These are phyloP conservation scores for Molorchus minor DNA, from an alignment of 2,888 invertebrate species.

Conservation along the genomic window DNA sequence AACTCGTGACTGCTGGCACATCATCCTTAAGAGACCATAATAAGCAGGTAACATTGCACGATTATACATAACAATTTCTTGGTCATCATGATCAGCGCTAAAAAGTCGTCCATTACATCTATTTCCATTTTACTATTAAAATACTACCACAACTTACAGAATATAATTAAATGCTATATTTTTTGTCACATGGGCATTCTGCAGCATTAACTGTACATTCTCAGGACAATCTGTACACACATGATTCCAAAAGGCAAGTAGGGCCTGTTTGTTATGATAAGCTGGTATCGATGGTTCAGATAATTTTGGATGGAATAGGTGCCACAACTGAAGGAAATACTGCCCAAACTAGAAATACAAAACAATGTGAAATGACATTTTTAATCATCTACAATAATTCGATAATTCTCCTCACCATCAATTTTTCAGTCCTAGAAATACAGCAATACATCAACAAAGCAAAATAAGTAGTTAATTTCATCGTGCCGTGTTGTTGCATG, in stretches of 20 bases:
- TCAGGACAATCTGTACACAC: conserved; percentile 93
- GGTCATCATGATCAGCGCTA: conserved; percentile 96
- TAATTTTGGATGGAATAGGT: conserved; percentile 91
- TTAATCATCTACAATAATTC: not conserved
- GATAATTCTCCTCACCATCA: conserved; percentile 74
- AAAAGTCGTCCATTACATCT: conserved; percentile 32
- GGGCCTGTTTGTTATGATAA: conserved; percentile 94
- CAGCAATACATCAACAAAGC: conserved; percentile 92
- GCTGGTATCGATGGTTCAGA: conserved; percentile 95
- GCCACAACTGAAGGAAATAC: conserved; percentile 91
- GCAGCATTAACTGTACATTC: conserved; percentile 87
- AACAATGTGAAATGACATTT: conserved; percentile 8
- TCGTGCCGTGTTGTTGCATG: conserved; percentile 86
- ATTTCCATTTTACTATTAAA: not conserved
- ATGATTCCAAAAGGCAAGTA: conserved; percentile 93
- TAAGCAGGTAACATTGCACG: conserved; percentile 93
- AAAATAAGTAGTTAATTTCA: conserved; percentile 92
- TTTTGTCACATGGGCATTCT: conserved; percentile 87
- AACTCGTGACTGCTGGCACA: conserved; percentile 86
- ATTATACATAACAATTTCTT: conserved; percentile 94
- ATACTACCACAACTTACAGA: conserved; percentile 70
- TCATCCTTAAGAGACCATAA: conserved; percentile 87
- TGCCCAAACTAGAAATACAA: conserved; percentile 79
- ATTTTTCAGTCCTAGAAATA: conserved; percentile 88
- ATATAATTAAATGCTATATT: conserved; percentile 97